A percentile compares a stretch with the other conserved stretches of the same genome.
These are phyloP conservation scores for Tetragnatha montana DNA, from an alignment of 2,888 invertebrate genomes.

Conservation along the genomic window DNA sequence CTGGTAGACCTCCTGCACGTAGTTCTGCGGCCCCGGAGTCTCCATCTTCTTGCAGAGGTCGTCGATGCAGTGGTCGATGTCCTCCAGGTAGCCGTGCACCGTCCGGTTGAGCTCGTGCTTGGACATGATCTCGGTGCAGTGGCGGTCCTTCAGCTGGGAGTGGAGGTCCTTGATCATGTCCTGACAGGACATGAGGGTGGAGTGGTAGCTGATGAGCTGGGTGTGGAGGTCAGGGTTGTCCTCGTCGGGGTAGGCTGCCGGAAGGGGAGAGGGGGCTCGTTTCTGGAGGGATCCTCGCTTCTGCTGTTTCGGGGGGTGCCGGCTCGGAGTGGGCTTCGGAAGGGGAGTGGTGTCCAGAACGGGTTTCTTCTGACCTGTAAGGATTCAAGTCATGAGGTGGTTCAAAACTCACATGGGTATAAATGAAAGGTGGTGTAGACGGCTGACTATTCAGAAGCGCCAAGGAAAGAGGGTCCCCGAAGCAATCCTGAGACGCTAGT, in stretches of 20 bases:
- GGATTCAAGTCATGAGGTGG: not conserved
- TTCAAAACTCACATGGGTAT: too few species aligned
- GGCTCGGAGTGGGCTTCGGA: conserved; percentile 31
- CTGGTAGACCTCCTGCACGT: not conserved
- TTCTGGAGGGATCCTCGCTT: conserved; percentile 22
- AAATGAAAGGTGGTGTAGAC: too few species aligned
- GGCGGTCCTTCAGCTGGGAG: conserved; percentile 65
- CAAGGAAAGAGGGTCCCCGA: too few species aligned
- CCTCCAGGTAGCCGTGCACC: conserved; percentile 64
- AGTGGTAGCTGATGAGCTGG: conserved; percentile 62
- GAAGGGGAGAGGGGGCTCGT: conserved; percentile 8
- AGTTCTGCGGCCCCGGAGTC: conserved; percentile 31
- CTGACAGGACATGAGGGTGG: conserved; percentile 66
- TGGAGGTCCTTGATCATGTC: conserved; percentile 69
- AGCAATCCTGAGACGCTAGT: too few species aligned
- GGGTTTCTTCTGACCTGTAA: conserved; percentile 50
- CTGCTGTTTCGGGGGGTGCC: conserved; percentile 41
- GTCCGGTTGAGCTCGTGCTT: conserved; percentile 66
- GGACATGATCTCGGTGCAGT: conserved; percentile 65
- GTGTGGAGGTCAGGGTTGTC: conserved; percentile 56
- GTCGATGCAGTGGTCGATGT: conserved; percentile 68
- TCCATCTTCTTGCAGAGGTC: conserved; percentile 69
- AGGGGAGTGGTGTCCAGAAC: conserved; percentile 16
- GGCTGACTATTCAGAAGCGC: too few species aligned
- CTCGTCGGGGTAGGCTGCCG: conserved; percentile 12